Conservation (phyloP, 2,113 vertebrate species). For the Gavia stellata region DNA sequence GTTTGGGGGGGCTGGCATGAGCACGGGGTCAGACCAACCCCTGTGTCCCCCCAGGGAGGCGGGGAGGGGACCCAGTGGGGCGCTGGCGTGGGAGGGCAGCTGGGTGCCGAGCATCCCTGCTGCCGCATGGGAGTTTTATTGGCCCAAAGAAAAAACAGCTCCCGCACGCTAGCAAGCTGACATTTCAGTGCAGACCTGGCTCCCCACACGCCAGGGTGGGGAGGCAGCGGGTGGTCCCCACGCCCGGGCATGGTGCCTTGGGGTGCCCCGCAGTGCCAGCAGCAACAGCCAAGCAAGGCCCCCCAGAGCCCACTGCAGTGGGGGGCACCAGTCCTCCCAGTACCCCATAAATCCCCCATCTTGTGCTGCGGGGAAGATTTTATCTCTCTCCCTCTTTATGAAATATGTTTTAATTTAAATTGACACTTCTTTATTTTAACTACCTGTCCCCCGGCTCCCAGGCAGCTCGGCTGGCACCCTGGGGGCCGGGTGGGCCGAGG, state of each 20-base stretch:
- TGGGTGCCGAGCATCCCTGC: neutral
- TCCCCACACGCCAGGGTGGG: neutral
- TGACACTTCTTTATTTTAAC: slow-evolving; percentile 13
- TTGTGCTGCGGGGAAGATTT: neutral
- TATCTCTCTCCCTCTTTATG: neutral
- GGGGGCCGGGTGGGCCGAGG: rapidly evolving
- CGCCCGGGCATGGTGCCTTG: neutral
- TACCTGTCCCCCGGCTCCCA: neutral
- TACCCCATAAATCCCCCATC: neutral
- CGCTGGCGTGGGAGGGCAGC: rapidly evolving
- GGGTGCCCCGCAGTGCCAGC: rapidly evolving
- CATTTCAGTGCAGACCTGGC: neutral
- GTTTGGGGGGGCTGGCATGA: neutral
- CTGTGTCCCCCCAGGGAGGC: rapidly evolving
- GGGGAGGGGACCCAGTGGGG: rapidly evolving
- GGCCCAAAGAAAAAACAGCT: neutral
- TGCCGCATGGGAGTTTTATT: neutral
- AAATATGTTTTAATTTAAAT: slow-evolving; percentile 25
- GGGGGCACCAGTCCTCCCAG: neutral
- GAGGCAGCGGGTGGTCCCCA: rapidly evolving
- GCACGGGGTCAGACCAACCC: rapidly evolving
- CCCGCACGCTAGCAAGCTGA: neutral
- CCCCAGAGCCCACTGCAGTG: neutral
- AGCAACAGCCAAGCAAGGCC: rapidly evolving
- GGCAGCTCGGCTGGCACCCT: rapidly evolving